phyloP scores from a whole-genome alignment of 2,888 invertebrate genomes.

The Habrosyne pyritoides region DNA sequence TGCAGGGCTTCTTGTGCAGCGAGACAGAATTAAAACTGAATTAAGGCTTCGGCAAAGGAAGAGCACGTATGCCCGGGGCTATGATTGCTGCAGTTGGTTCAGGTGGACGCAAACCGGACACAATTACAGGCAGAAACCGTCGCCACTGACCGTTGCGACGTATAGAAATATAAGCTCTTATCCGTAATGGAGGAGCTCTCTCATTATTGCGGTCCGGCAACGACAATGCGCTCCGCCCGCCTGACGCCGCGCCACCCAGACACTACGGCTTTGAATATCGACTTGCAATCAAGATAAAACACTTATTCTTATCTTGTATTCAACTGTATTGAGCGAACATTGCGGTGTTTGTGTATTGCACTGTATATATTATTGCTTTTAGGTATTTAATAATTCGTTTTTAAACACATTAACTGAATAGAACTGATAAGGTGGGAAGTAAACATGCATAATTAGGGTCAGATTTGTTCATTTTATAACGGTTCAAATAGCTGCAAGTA shows the following conservation, averaged over 20 bases:
- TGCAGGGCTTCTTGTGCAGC: slow-evolving; percentile 25
- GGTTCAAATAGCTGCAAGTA: background rate
- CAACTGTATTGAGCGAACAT: background rate
- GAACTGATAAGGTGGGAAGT: too few species aligned
- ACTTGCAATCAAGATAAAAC: slow-evolving; percentile 44
- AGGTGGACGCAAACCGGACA: slow-evolving; percentile 60
- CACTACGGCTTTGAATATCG: slow-evolving; percentile 43
- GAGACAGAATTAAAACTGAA: slow-evolving; percentile 27
- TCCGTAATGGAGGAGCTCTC: slow-evolving; percentile 66
- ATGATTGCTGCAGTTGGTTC: slow-evolving; percentile 30
- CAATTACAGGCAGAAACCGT: slow-evolving; percentile 77
- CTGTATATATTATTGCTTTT: slow-evolving; percentile 12
- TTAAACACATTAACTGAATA: background rate
- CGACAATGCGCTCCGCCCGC: slow-evolving; percentile 44
- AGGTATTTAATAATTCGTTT: background rate
- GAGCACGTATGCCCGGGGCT: slow-evolving; percentile 14
- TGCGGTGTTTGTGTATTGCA: slow-evolving; percentile 12
- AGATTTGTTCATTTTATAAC: too few species aligned
- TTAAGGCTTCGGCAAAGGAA: slow-evolving; percentile 21
- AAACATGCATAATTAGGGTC: too few species aligned
- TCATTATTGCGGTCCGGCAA: slow-evolving; percentile 65
- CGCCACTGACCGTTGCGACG: slow-evolving; percentile 50
- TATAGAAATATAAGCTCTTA: slow-evolving; percentile 67
- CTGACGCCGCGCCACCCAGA: slow-evolving; percentile 19
- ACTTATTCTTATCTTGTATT: slow-evolving; percentile 21